These are phyloP conservation scores for Lordiphosa clarofinis DNA, from an alignment of 1,140 invertebrate species.

Conservation along the genomic window DNA sequence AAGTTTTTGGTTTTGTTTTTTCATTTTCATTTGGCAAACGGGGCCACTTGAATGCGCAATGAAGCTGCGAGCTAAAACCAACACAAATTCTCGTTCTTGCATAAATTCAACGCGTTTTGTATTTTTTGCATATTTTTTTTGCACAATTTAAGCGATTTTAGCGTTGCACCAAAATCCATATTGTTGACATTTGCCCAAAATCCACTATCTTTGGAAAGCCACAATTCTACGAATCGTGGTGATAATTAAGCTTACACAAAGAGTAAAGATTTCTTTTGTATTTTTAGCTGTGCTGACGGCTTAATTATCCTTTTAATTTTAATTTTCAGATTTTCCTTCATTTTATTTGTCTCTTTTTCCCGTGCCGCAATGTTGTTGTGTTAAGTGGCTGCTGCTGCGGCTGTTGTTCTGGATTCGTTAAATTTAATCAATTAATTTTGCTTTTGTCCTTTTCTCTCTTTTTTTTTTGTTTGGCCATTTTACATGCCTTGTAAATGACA, in stretches of 20 bases:
- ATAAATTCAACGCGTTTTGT: constrained; percentile 44
- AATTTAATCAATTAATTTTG: constrained; percentile 61
- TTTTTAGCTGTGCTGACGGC: constrained; percentile 42
- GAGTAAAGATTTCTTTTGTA: constrained; percentile 49
- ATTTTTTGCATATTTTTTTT: constrained; percentile 25
- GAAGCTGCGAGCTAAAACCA: constrained; percentile 36
- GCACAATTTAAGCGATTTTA: constrained; percentile 44
- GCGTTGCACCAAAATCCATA: constrained; percentile 46
- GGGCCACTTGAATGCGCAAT: constrained; percentile 74
- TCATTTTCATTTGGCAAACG: constrained; percentile 63
- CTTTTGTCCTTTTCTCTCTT: constrained; percentile 17
- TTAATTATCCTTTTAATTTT: constrained; percentile 48
- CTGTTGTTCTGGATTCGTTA: constrained; percentile 41
- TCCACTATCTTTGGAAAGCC: constrained; percentile 1
- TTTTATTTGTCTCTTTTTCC: constrained; percentile 14
- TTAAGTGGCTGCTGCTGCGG: constrained; percentile 28
- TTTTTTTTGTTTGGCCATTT: no score
- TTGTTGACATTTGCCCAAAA: constrained; percentile 45
- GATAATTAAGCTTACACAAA: constrained; percentile 61
- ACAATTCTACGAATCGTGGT: constrained; percentile 31
- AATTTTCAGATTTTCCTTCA: constrained; percentile 30
- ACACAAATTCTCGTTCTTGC: constrained; percentile 35
- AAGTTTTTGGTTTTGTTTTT: constrained; percentile 52
- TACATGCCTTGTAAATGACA: constrained; percentile 12
- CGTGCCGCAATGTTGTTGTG: constrained; percentile 19